Base-by-base conservation (phyloP, 2,888 invertebrate genomes). In the Dioctria rufipes region DNA sequence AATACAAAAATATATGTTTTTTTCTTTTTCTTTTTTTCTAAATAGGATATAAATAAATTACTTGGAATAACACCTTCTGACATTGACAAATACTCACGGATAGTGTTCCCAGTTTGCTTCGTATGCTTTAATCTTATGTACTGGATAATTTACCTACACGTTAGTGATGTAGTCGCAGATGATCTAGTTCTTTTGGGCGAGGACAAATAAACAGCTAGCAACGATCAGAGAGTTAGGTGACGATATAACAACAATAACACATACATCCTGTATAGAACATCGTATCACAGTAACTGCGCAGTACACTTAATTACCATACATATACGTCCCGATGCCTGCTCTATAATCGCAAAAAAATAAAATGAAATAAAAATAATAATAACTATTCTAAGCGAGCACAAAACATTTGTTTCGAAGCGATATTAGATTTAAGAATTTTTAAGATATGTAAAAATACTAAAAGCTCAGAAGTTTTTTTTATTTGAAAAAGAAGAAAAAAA, bases 111-210 rank as follows among this genome's bases (percentile, higher is more conserved):
- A 80, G 96, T 98, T 86, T 96, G 98, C 91, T 99, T 99, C 92
- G 95, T 98, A 84, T 96, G 98, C 91, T 99, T 99, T 93, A 99
- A 99, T 91, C 93, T 97, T 86, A 97, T 97, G 97, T 97, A 97
- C 91, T 97, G 97, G 97, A 97, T 97, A 90, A 97, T 97, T 88
- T 97, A 97, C 90, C 92, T 97, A 86, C 97, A 97, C 92, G 97
- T 97, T 89, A 96, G 96, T 88, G 97, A 97, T 92, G 96, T 96
- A 87, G 96, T 97, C 87, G 96, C 96, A 90, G 96, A 97, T 90
- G 97, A 96, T 91, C 92, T 97, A 90, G 96, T 96, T 88, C 91
- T 95, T 87, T 92, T 95, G 84, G 92, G 92, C 86, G 92, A 92
- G 87, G 93, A 92, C 88, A 91, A 93, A 91, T 93, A 93, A 85